Evolutionary conservation across 2,888 invertebrate genomes (phyloP).

Genomic region (Coelinius sp.): DNA sequence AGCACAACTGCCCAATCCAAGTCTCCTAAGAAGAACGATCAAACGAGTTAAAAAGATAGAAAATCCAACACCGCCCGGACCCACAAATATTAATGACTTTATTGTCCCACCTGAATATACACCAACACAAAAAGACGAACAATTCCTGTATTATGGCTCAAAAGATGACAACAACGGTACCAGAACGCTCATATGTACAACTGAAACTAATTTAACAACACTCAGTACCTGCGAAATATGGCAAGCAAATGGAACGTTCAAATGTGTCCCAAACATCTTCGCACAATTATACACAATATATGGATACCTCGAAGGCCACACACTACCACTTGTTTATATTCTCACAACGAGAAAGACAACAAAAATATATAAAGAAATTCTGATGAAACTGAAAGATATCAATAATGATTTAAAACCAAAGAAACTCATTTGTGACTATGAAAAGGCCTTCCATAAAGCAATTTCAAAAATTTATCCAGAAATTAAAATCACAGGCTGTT

Average conservation of each 20-base stretch:
- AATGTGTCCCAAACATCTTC: constrained; percentile 46
- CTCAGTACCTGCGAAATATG: constrained; percentile 32
- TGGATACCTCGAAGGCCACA: constrained; percentile 33
- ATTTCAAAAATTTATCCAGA: constrained; percentile 6
- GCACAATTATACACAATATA: constrained; percentile 48
- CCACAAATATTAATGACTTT: neutral
- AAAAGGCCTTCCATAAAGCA: constrained; percentile 11
- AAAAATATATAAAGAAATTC: constrained; percentile 21
- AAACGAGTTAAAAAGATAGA: neutral
- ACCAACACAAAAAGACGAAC: neutral
- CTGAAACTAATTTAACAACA: neutral
- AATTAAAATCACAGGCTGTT: constrained; percentile 31
- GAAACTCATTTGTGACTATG: constrained; percentile 27
- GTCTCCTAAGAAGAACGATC: neutral
- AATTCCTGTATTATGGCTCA: neutral
- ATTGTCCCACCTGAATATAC: neutral
- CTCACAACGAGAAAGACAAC: constrained; percentile 42
- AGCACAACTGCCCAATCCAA: too few species aligned
- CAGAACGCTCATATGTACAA: too few species aligned
- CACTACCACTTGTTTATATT: constrained; percentile 43
- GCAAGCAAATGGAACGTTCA: constrained; percentile 49
- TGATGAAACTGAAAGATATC: constrained; percentile 21
- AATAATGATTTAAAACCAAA: constrained; percentile 1
- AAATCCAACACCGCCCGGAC: neutral
- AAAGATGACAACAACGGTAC: neutral